Evolutionary conservation across 2,888 invertebrate species (phyloP), one percentile per base, ranked within the genome.

Genomic region (Brenthis ino): DNA sequence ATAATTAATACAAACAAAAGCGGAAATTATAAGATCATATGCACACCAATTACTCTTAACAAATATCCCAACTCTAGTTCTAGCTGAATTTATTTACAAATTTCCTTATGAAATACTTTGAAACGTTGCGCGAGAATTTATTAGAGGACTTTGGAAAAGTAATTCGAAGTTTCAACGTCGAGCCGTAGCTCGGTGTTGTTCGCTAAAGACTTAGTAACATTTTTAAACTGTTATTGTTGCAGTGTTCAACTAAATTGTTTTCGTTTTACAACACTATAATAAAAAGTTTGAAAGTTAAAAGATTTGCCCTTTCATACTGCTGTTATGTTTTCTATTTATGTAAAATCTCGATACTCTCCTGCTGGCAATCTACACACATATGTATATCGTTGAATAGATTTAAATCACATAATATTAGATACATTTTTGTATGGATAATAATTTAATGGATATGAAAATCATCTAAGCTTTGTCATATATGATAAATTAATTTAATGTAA

Each of bases 31-130:
- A 12, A 33, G 11, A 28, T 3, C 60, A 60, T 12, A 60, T 28
- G n/a, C 24, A 60, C 1, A n/a, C 50, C 28, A 55, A 60, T n/a
- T 47, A 33, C 20, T 51, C 20, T 37, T 1, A 13, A 60, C 47
- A 64, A 69, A 64, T 65, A 64, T 24, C 56, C 58, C 64, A 68
- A 57, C 56, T 54, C 65, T 67, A 68, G 57, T 66, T 68, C 51
- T 54, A 48, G 64, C 57, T 66, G 68, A 74, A 73, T 72, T 74
- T 71, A 75, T 75, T 75, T 74, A 69, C 70, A 71, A 87, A 86
- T 87, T 87, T 87, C 86, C 83, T 82, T 85, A 85, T 82, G 85
- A 86, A 90, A 88, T 85, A 84, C 86, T 87, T 84, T 78, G 82
- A 81, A 85, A 80, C 76, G 79, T 80, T 82, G 77, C 78, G 69